Percentiles rank a stretch among this genome's conserved stretches.
These are phyloP conservation scores for Sebastes oblongus DNA, from an alignment of 2,797 vertebrate species.

Conservation along the genomic window DNA sequence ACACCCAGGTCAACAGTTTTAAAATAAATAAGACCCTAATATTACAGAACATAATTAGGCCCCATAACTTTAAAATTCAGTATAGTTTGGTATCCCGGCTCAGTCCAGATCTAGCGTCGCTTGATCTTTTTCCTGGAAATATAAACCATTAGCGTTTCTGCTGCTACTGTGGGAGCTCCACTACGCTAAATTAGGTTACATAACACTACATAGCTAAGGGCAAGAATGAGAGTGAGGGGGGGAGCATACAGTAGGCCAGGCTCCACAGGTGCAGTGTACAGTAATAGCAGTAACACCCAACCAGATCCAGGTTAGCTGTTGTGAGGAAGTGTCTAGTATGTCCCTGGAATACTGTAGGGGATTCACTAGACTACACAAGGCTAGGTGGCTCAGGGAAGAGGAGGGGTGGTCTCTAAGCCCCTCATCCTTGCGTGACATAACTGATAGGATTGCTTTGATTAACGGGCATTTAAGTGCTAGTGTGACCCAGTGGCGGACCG, in stretches of 20 bases:
- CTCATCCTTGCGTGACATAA: conserved; percentile 83
- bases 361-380: conserved; percentile 9
- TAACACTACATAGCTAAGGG: conserved; percentile 10
- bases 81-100: neutral
- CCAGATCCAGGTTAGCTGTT: conserved; percentile 25
- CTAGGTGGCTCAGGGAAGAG: conserved; percentile 3
- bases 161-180: conserved; percentile 11
- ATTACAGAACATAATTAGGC: neutral
- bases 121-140: conserved; percentile 17
- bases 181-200: conserved; percentile 12
- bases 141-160: conserved; percentile 1
- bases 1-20: neutral
- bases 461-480: conserved; percentile 82
- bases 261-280: conserved; percentile 16
- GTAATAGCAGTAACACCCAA: conserved; percentile 9
- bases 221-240: conserved; percentile 5
- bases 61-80: neutral
- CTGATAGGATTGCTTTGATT: conserved; percentile 85
- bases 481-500: conserved; percentile 83
- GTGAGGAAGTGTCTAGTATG: conserved; percentile 16
- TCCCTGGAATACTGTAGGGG: conserved; percentile 23
- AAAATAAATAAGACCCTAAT: neutral
- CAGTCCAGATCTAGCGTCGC: neutral
- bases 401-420: conserved; percentile 68
- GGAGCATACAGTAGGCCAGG: neutral